These are phyloP conservation scores for Adelosebastes latens DNA, from an alignment of 2,797 vertebrate genomes.

Conservation along the genomic window DNA sequence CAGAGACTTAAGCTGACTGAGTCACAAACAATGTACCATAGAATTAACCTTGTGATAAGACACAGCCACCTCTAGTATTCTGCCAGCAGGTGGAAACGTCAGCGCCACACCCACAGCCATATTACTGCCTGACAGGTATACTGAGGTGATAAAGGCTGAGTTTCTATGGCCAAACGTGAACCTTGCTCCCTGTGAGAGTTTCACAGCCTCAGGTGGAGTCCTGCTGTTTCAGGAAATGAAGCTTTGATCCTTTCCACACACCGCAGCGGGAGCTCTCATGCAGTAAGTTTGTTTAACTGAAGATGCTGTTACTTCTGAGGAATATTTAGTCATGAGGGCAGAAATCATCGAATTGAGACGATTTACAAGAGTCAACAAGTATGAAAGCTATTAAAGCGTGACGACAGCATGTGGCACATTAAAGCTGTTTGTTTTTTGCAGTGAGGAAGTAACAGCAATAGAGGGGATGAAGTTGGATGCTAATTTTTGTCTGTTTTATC, in stretches of 20 bases:
- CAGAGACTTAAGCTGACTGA: background rate
- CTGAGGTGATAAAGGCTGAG: conserved; percentile 48
- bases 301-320: background rate
- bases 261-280: background rate
- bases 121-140: background rate
- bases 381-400: background rate
- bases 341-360: background rate
- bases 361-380: background rate
- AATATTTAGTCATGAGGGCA: background rate
- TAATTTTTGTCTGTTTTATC: background rate
- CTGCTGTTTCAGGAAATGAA: conserved; percentile 66
- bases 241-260: conserved; percentile 6
- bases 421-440: rapidly evolving
- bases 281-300: conserved; percentile 52
- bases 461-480: background rate
- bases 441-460: background rate
- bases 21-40: background rate
- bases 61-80: background rate
- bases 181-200: conserved; percentile 65
- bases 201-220: conserved; percentile 43
- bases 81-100: background rate
- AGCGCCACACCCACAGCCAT: conserved; percentile 1
- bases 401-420: too few species aligned
- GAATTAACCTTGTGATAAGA: background rate
- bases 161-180: conserved; percentile 52